These are phyloP conservation scores for Tuberolachnus salignus DNA, from an alignment of 2,888 invertebrate species.

Conservation along the genomic window DNA sequence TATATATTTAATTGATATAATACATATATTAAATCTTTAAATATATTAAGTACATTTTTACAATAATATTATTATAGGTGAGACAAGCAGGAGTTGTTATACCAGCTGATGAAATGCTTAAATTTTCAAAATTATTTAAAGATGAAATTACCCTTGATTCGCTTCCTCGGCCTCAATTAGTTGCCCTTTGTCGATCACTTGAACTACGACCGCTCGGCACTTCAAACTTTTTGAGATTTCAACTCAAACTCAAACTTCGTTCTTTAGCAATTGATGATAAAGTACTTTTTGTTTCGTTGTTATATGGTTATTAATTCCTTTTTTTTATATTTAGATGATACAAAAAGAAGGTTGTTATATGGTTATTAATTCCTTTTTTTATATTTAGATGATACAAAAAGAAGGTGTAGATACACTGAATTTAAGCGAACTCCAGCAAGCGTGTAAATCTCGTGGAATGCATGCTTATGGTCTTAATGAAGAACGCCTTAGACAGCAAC, in stretches of 20 bases:
- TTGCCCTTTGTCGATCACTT: constrained; percentile 90
- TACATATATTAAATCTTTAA: constrained; percentile 7
- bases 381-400: constrained; percentile 80
- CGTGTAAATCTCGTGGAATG: constrained; percentile 95
- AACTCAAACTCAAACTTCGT: constrained; percentile 89
- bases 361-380: not conserved
- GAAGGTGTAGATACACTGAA: constrained; percentile 92
- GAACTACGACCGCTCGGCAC: constrained; percentile 87
- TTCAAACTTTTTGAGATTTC: constrained; percentile 88
- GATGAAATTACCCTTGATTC: constrained; percentile 98
- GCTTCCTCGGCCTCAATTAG: constrained; percentile 83
- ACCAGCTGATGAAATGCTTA: constrained; percentile 89
- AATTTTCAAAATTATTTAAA: constrained; percentile 95
- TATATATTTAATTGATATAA: constrained; percentile 62
- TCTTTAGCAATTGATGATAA: constrained; percentile 91
- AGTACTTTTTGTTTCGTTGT: constrained; percentile 63
- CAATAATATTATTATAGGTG: constrained; percentile 63
- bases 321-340: constrained; percentile 73
- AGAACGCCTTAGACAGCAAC: constrained; percentile 79
- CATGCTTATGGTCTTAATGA: constrained; percentile 93
- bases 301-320: not conserved
- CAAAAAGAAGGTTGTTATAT: constrained; percentile 78
- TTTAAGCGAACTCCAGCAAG: constrained; percentile 88
- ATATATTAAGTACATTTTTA: no score
- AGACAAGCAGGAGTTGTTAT: constrained; percentile 81